Percentiles rank a stretch among this genome's conserved stretches.
Conservation (phyloP, 2,113 vertebrate genomes). For the Lampris megalopsis region DNA sequence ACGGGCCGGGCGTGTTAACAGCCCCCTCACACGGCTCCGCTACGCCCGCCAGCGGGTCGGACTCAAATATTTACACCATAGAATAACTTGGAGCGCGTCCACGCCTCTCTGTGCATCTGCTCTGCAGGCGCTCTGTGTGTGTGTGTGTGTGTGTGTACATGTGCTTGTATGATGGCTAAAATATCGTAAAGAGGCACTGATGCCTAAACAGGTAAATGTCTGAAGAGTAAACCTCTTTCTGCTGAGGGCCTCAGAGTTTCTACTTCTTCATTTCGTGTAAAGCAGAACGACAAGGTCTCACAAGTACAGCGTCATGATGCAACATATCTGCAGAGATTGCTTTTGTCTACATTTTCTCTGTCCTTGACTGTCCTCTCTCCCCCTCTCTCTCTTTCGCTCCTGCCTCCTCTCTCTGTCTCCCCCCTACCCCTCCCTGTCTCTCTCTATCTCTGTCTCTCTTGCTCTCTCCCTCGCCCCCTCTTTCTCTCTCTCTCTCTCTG, state of each 20-base stretch:
- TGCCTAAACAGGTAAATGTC: too few relatives aligned
- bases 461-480: too few relatives aligned
- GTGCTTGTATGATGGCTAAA: background rate
- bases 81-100: slow-evolving; percentile 55
- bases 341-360: background rate
- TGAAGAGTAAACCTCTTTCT: too few relatives aligned
- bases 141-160: background rate
- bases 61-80: slow-evolving; percentile 66
- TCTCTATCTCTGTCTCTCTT: too few relatives aligned
- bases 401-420: too few relatives aligned
- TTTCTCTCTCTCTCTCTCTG: too few relatives aligned
- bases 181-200: too few relatives aligned
- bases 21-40: slow-evolving; percentile 42
- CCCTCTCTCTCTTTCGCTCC: too few relatives aligned
- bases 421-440: too few relatives aligned
- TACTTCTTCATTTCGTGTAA: too few relatives aligned
- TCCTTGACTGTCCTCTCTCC: background rate
- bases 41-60: slow-evolving; percentile 41
- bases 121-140: slow-evolving; percentile 33
- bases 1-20: slow-evolving; percentile 37
- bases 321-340: slow-evolving; percentile 2
- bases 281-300: too few relatives aligned
- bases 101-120: slow-evolving; percentile 52
- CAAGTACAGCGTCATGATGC: slow-evolving; percentile 19
- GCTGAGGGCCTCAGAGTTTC: too few relatives aligned